Evolutionary conservation across 2,113 vertebrate species (phyloP).

Genomic region (Dissostichus mawsoni): DNA sequence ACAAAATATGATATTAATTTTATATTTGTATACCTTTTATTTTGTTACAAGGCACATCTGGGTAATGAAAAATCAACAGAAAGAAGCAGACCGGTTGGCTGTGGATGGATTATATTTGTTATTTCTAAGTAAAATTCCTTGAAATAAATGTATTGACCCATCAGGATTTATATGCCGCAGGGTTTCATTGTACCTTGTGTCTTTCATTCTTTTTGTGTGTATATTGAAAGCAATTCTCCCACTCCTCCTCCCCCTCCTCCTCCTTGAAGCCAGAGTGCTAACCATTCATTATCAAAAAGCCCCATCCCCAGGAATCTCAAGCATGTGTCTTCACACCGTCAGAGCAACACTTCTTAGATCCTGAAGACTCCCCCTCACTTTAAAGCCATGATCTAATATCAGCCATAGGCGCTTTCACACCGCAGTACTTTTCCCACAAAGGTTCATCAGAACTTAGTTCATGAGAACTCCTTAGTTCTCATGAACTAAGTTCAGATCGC

Average conservation of each 20-base stretch:
- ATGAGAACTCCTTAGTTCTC: too few species aligned
- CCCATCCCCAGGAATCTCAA: conserved; percentile 32
- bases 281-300: conserved; percentile 27
- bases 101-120: background rate
- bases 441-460: too few species aligned
- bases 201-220: conserved; percentile 6
- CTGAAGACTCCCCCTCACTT: background rate
- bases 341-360: conserved; percentile 26
- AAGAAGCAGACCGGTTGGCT: background rate
- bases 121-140: background rate
- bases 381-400: conserved; percentile 13
- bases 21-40: too few species aligned
- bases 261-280: background rate
- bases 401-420: background rate
- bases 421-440: too few species aligned
- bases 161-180: background rate
- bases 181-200: background rate
- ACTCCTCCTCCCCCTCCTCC: background rate
- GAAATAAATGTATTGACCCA: background rate
- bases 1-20: too few species aligned
- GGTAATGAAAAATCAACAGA: background rate
- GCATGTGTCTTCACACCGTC: conserved; percentile 33
- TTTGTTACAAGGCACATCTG: background rate
- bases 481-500: too few species aligned
- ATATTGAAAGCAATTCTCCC: background rate